Conservation (phyloP, 2,888 invertebrate genomes). For the Tenthredo scrophulariae region DNA sequence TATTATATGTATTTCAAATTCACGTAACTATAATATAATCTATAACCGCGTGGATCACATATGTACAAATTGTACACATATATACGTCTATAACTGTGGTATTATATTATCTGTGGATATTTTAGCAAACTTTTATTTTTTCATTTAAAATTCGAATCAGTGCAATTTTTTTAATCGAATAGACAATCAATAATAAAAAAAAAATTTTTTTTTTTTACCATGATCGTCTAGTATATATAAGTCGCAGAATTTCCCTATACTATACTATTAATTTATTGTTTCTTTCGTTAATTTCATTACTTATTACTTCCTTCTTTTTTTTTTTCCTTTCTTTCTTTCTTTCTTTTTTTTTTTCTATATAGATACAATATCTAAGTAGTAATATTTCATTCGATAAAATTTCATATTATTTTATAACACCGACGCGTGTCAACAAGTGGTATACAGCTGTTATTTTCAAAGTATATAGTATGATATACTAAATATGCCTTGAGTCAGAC, state of each 20-base stretch:
- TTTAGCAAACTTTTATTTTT: neutral
- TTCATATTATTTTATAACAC: neutral
- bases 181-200: no score
- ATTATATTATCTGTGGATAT: neutral
- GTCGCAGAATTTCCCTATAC: neutral
- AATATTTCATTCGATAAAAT: neutral
- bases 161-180: neutral
- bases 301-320: no score
- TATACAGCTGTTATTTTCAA: conserved; percentile 40
- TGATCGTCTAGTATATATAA: neutral
- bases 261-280: neutral
- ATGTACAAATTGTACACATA: neutral
- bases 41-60: conserved; percentile 1
- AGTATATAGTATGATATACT: neutral
- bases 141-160: neutral
- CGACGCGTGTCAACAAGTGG: conserved; percentile 39
- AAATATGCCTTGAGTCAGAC: conserved; percentile 41
- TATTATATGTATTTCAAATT: neutral
- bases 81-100: neutral
- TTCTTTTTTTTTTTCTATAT: neutral
- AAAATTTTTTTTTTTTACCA: no score
- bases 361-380: no score
- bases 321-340: neutral
- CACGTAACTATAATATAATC: neutral
- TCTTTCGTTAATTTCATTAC: neutral